Evolutionary conservation across 1,140 invertebrate genomes (phyloP).

Genomic region (Drosophila virilis): DNA sequence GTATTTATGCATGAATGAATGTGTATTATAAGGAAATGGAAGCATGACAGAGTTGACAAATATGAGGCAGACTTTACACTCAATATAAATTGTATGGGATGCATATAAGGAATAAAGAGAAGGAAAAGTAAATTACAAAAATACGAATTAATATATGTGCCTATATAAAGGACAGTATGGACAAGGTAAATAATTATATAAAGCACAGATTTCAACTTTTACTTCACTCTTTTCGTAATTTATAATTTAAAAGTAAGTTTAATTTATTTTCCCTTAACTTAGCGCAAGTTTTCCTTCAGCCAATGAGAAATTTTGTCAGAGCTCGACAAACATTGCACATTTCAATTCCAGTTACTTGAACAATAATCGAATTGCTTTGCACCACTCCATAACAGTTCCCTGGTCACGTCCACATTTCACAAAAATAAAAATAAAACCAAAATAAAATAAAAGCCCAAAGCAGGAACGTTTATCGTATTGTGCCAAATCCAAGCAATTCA

Average conservation of each 20-base stretch:
- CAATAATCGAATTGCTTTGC: conserved; percentile 39
- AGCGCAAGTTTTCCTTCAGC: not conserved
- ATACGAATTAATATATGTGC: not conserved
- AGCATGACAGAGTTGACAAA: conserved; percentile 7
- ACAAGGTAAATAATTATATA: no score
- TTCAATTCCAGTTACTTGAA: conserved; percentile 36
- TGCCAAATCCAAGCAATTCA: conserved; percentile 33
- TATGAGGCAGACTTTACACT: not conserved
- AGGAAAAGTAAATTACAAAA: not conserved
- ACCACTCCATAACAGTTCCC: conserved; percentile 6
- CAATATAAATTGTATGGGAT: not conserved
- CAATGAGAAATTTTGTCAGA: conserved; percentile 24
- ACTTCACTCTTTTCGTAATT: not conserved
- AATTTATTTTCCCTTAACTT: not conserved
- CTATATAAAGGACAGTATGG: no score
- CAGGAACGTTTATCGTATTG: conserved; percentile 11
- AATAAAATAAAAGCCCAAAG: conserved; percentile 14
- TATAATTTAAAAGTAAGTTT: not conserved
- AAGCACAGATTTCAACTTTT: no score
- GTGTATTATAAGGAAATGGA: not conserved
- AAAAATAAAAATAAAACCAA: conserved; percentile 5
- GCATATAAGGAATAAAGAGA: not conserved
- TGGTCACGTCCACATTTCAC: conserved; percentile 30
- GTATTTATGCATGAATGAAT: not conserved
- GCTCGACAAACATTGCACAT: conserved; percentile 3